Evolutionary conservation across 2,797 vertebrate genomes (phyloP), one percentile per base, ranked within the genome.

Genomic region (Pipistrellus pygmaeus): DNA sequence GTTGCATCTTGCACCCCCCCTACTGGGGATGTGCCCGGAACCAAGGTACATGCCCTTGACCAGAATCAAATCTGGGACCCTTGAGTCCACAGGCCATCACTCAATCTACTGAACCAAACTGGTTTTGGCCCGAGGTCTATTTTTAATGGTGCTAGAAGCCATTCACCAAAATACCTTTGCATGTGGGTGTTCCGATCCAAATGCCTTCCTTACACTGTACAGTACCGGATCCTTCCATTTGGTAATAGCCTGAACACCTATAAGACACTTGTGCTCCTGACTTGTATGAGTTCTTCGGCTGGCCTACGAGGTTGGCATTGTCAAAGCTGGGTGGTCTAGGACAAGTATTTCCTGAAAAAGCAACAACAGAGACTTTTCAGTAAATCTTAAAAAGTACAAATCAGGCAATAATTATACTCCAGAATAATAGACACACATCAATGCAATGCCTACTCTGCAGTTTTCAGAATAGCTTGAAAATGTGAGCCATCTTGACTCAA

Each of bases 91-190:
- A 38, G 35, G 35, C 35, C 35, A 38, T 3, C 35, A 38, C 35
- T 38, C 35, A 38, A 38, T 38, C 35, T 4, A 38, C 35, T 38
- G 35, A 38, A 38, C 35, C 35, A 38, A 38, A 38, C 35, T 4
- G 35, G 35, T 38, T 38, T 38, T 38, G 35, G 35, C 35, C 35
- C 35, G 35, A 38, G 3, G 35, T 15, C 23, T 8, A 8, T 8
- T 68, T 44, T 51, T 73, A 14, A 62, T 73, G 32, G 21, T 30
- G 14, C 8, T 38, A 3, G 20, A 72, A 12, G 35, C 1, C 25
- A n/a, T 66, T 68, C 21, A 66, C 44, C 8, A 21, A 72, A 53
- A 8, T 96, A 96, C 96, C 95, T 96, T 51, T 93, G 85, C 95
- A 96, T 3, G 2, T 86, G 60, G 77, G 93, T 2, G 18, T 64